phyloP scores from a whole-genome alignment of 2,113 vertebrate genomes.

The Scopus umbretta region DNA sequence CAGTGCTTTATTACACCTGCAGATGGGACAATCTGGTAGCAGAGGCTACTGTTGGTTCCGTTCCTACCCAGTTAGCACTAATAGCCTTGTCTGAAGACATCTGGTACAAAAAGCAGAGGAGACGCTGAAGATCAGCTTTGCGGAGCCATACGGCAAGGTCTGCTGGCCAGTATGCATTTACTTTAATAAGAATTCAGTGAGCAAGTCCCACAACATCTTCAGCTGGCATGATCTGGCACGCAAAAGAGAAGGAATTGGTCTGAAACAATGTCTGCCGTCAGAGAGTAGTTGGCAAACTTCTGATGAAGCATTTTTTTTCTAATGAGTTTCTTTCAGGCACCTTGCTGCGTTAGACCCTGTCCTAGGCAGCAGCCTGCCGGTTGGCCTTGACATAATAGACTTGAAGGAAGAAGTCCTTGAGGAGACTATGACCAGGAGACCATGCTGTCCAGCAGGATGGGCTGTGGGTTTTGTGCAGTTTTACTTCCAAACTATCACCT shows the following conservation, averaged over 20 bases:
- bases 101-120: neutral
- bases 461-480: neutral
- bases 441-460: fast-evolving
- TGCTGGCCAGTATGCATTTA: neutral
- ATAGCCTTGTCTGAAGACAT: neutral
- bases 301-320: neutral
- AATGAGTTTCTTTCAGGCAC: neutral
- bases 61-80: neutral
- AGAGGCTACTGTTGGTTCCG: neutral
- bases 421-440: neutral
- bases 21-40: neutral
- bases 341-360: neutral
- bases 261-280: neutral
- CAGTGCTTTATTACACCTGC: neutral
- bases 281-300: neutral
- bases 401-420: neutral
- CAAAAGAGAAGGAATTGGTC: neutral
- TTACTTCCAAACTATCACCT: fast-evolving
- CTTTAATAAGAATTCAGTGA: neutral
- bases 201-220: neutral
- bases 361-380: neutral
- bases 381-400: neutral
- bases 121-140: neutral
- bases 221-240: neutral
- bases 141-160: neutral